Evolutionary conservation across 2,888 invertebrate genomes (phyloP).

Genomic region (Oasisia sp.): DNA sequence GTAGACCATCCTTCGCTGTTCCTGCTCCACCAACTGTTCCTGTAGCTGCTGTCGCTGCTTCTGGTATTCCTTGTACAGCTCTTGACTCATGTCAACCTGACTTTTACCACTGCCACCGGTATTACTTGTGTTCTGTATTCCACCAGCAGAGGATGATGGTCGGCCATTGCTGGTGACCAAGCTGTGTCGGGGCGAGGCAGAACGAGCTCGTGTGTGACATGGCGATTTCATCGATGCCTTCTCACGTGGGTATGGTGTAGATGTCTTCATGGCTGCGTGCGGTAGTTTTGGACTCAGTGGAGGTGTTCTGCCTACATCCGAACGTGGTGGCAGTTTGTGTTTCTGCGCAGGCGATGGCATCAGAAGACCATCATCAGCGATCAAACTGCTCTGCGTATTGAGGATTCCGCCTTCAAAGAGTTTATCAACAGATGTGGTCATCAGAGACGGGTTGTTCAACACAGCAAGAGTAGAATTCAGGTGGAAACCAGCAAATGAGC

Average conservation of each 20-base stretch:
- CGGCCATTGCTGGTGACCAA: neutral
- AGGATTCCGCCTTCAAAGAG: slow-evolving; percentile 73
- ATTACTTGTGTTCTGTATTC: neutral
- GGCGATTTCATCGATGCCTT: neutral
- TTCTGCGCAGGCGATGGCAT: slow-evolving; percentile 7
- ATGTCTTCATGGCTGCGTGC: neutral
- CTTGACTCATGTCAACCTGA: slow-evolving; percentile 72
- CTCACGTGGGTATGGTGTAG: slow-evolving; percentile 22
- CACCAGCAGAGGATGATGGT: neutral
- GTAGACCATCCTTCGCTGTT: slow-evolving; percentile 30
- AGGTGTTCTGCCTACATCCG: slow-evolving; percentile 25
- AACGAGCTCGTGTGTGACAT: neutral
- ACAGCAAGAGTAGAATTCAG: slow-evolving; percentile 67
- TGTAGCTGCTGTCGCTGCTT: slow-evolving; percentile 65
- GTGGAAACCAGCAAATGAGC: slow-evolving; percentile 75
- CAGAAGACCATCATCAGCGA: slow-evolving; percentile 28
- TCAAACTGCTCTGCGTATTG: slow-evolving; percentile 49
- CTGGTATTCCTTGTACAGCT: slow-evolving; percentile 83
- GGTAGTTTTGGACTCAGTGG: slow-evolving; percentile 27
- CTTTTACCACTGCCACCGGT: neutral
- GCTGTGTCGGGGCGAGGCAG: slow-evolving; percentile 20
- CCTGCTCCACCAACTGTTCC: slow-evolving; percentile 67
- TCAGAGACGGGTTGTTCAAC: slow-evolving; percentile 67
- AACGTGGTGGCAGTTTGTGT: neutral
- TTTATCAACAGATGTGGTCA: slow-evolving; percentile 91